Percentiles rank a stretch among this genome's conserved stretches.
phyloP scores from a whole-genome alignment of 2,888 invertebrate genomes.

The Anorthoa munda region DNA sequence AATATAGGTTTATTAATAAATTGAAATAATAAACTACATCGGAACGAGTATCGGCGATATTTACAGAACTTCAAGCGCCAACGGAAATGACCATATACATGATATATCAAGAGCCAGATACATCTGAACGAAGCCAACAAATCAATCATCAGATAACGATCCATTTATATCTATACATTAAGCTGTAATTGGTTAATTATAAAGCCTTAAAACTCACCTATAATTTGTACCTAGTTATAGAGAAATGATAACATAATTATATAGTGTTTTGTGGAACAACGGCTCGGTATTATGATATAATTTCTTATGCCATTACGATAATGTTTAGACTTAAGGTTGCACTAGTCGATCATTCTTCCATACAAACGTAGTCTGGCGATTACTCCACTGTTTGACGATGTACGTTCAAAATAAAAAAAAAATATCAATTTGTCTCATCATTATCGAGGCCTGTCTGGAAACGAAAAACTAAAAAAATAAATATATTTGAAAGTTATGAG shows the following conservation, averaged over 20 bases:
- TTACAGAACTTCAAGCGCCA: constrained; percentile 20
- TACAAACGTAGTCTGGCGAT: no score
- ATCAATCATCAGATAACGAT: constrained; percentile 45
- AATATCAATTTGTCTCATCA: no score
- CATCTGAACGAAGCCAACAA: constrained; percentile 18
- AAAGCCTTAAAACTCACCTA: constrained; percentile 36
- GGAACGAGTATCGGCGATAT: not conserved
- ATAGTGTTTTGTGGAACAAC: constrained; percentile 31
- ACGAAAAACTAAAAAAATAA: no score
- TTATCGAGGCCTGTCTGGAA: no score
- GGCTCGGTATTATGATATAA: constrained; percentile 25
- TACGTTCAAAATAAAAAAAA: no score
- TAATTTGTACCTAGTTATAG: constrained; percentile 39
- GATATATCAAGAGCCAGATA: constrained; percentile 28
- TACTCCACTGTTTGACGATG: no score
- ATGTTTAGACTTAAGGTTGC: constrained; percentile 30
- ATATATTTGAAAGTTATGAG: no score
- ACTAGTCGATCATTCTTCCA: no score
- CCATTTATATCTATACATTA: constrained; percentile 39
- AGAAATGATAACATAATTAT: constrained; percentile 45
- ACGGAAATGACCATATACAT: constrained; percentile 25
- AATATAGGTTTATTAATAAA: constrained; percentile 2
- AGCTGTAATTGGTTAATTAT: constrained; percentile 49
- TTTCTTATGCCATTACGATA: constrained; percentile 38
- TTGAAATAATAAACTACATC: constrained; percentile 9